phyloP scores from a whole-genome alignment of 92 coral and sea anemone genomes.

The Umimayanthus chanpuru region DNA sequence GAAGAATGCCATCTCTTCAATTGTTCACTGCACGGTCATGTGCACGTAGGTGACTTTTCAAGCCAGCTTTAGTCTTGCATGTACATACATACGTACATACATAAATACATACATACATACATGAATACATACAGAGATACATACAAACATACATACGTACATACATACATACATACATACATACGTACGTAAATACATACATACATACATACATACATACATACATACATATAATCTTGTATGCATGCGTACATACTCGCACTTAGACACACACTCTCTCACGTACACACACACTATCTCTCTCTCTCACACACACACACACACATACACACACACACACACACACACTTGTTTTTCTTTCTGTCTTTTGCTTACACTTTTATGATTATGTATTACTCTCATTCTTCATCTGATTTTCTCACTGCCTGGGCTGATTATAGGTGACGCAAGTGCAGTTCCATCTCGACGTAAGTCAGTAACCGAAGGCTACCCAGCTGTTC shows the following conservation, averaged over 20 bases:
- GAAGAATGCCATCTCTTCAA: too few relatives aligned
- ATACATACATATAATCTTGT: not conserved
- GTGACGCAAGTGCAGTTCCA: conserved; percentile 56
- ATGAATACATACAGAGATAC: too few relatives aligned
- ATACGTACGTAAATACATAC: not conserved
- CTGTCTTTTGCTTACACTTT: not conserved
- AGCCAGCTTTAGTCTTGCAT: too few relatives aligned
- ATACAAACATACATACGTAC: too few relatives aligned
- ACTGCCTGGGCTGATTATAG: conserved; percentile 12
- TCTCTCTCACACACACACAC: not conserved
- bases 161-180: too few relatives aligned
- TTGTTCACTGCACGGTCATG: too few relatives aligned
- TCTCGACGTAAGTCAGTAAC: conserved; percentile 78
- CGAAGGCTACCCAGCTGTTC: conserved; percentile 71
- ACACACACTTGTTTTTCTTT: too few relatives aligned
- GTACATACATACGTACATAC: too few relatives aligned
- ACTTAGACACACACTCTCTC: too few relatives aligned
- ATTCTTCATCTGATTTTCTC: not conserved
- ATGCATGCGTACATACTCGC: not conserved
- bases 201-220: not conserved
- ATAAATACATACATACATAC: too few relatives aligned
- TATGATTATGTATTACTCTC: not conserved
- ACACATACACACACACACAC: not conserved
- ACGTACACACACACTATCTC: not conserved
- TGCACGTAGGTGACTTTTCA: too few relatives aligned